Evolutionary conservation across 2,113 vertebrate genomes (phyloP), one percentile per base, ranked within the genome.

Genomic region (Megaleporinus macrocephalus): DNA sequence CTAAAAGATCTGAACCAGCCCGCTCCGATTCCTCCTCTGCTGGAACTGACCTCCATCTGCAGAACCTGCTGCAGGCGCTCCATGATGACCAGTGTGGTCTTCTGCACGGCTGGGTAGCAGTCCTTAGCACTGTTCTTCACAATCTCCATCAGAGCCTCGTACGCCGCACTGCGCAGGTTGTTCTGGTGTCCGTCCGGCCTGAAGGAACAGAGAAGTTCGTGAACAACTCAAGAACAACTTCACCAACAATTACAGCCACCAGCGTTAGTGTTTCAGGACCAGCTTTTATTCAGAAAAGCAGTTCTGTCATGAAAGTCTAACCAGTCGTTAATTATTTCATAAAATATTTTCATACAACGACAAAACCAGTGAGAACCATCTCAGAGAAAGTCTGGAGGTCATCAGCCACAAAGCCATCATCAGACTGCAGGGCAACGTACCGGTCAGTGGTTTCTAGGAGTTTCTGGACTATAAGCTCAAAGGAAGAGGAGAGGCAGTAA

Each of bases 61-160:
- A 99, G 95, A 87, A 99, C 98, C 93, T 98, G 98, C 91, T 99
- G 97, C 66, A 99, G 95, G 22, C 98, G 84, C 84, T 99, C 97
- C 98, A 99, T 99, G 83, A 99, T 99, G 89, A 99, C 98, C 89
- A 99, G 91, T 0, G 98, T 99, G 24, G 97, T 99, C 80, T 99
- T 99, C 87, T 99, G 98, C 15, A 99, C 98, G 0, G 98, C 98
- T 0, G 98, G 98, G 77, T 99, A 99, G 86, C 98, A 99, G 83
- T 99, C 98, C 90, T 99, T 99, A 69, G 98, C 98, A 81, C 98
- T 99, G 92, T 99, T 99, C 91, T 99, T 99, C 75, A 99, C 98
- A 2, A 99, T 99, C 93, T 99, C 98, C 98, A 99, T 99, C 83
- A 99, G 90, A 16, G 98, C 97, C 89, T 99, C 98, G 27, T 99